phyloP scores from a whole-genome alignment of 2,797 vertebrate species.

The Sarcoramphus papa region DNA sequence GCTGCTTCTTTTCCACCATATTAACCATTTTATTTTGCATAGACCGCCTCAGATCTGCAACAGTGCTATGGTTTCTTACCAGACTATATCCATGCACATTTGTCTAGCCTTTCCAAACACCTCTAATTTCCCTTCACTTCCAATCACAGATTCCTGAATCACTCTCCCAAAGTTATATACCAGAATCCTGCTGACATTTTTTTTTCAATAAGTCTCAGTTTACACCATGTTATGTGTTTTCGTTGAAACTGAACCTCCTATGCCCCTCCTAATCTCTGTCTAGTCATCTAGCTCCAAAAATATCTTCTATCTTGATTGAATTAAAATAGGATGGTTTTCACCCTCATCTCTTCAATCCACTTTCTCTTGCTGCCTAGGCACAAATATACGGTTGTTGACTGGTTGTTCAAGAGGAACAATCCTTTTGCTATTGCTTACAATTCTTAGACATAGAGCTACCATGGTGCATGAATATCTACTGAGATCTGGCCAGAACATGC shows the following conservation, averaged over 20 bases:
- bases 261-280: background rate
- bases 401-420: background rate
- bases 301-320: background rate
- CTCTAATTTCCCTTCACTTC: background rate
- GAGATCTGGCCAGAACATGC: background rate
- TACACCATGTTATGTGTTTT: background rate
- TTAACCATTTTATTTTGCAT: background rate
- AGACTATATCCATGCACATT: background rate
- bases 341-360: background rate
- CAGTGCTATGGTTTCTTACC: background rate
- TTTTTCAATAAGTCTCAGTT: background rate
- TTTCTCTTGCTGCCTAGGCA: background rate
- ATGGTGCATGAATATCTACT: background rate
- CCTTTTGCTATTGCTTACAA: background rate
- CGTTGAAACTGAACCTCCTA: background rate
- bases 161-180: background rate
- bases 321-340: background rate
- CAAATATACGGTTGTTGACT: accelerated
- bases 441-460: background rate
- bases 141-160: background rate
- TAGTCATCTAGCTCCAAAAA: background rate
- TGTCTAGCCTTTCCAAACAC: background rate
- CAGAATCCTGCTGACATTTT: background rate
- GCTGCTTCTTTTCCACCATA: background rate
- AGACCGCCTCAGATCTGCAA: accelerated